These are phyloP conservation scores for Sinodicranocentrus sp. DNA, from an alignment of 2,888 invertebrate species.

Conservation along the genomic window DNA sequence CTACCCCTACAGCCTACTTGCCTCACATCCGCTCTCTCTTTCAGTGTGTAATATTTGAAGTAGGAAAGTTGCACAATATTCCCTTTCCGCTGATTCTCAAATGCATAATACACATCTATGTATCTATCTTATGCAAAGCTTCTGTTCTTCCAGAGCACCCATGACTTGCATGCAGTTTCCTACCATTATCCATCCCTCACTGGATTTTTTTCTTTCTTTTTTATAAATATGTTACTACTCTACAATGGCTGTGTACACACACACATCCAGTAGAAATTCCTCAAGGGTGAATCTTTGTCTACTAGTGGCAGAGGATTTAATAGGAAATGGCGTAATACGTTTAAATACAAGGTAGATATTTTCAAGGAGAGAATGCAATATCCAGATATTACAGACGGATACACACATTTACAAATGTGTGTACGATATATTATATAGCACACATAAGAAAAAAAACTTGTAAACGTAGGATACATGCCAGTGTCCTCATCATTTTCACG, in stretches of 20 bases:
- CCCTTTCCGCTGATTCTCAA: not conserved
- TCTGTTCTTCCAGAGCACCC: conserved; percentile 38
- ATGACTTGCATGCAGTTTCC: conserved; percentile 1
- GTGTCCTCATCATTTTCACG: conserved; percentile 74
- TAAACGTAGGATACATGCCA: not conserved
- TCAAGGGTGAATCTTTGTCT: conserved; percentile 34
- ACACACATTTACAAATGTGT: too few species aligned
- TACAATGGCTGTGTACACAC: conserved; percentile 1
- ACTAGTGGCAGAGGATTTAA: not conserved
- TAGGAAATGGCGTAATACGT: too few species aligned
- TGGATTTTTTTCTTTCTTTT: conserved; percentile 34
- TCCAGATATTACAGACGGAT: too few species aligned
- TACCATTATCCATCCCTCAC: conserved; percentile 63
- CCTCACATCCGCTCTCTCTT: not conserved
- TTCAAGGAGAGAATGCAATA: too few species aligned
- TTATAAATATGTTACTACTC: conserved; percentile 8
- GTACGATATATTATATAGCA: not conserved
- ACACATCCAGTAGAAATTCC: conserved; percentile 30
- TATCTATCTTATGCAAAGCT: not conserved
- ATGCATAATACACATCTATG: not conserved
- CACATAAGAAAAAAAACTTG: not conserved
- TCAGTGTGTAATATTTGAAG: too few species aligned
- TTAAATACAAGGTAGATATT: too few species aligned
- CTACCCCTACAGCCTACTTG: too few species aligned
- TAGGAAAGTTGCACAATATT: conserved; percentile 50